Percentiles rank a stretch among this genome's conserved stretches.
These are phyloP conservation scores for Bradypus variegatus DNA, from an alignment of 2,797 vertebrate species.

Conservation along the genomic window DNA sequence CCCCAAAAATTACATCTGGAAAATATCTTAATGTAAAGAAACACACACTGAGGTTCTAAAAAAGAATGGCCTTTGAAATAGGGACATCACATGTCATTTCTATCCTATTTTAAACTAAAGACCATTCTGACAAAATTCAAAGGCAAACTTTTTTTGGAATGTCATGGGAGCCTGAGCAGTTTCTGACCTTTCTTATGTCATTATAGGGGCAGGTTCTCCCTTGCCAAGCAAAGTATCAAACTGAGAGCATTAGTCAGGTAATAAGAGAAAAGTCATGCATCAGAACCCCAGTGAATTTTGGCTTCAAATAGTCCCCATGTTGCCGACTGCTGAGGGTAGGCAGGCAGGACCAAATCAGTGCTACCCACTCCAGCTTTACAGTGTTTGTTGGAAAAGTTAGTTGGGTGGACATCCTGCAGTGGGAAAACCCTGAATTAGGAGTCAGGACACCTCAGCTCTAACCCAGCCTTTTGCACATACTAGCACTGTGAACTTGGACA, in stretches of 20 bases:
- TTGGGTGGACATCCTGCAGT: too few species aligned
- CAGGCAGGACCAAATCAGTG: not conserved
- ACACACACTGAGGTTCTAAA: constrained; percentile 22
- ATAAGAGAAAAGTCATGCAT: not conserved
- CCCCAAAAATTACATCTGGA: constrained; percentile 29
- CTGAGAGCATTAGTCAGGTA: not conserved
- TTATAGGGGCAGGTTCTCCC: not conserved
- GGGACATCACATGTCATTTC: not conserved
- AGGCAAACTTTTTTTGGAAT: constrained; percentile 3
- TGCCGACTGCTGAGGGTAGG: not conserved
- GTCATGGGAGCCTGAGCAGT: constrained; percentile 14
- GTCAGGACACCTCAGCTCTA: not conserved
- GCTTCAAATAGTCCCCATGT: not conserved
- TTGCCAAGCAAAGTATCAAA: not conserved
- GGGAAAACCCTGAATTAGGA: not conserved
- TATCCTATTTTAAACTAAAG: constrained; percentile 46
- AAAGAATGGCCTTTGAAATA: not conserved
- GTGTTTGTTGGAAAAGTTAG: not conserved
- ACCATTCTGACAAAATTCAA: constrained; percentile 9
- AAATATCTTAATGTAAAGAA: constrained; percentile 45
- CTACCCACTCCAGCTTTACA: not conserved
- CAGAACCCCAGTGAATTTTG: not conserved
- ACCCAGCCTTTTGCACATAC: not conserved
- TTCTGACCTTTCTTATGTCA: not conserved
- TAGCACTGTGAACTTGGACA: not conserved